Base-by-base conservation (phyloP, 1,140 invertebrate genomes). In the Onthophagus taurus region DNA sequence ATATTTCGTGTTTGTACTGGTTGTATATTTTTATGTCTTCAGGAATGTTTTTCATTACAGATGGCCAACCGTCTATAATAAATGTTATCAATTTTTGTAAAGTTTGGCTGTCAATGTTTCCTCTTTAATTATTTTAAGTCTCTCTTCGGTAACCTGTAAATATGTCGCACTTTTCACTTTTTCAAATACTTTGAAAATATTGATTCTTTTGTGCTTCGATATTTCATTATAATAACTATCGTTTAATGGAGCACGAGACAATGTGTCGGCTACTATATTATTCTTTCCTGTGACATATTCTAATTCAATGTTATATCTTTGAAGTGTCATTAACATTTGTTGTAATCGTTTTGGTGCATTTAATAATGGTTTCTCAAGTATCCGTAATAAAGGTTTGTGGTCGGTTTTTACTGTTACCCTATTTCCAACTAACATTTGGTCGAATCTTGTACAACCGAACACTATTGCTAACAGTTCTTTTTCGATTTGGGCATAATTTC, bases 51-150 rank as follows among this genome's bases (percentile, higher is more conserved):
- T 23, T 47, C 2, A 38, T 46, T 18, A 16, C 30, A 1, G 54
- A 42, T 44, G 57, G 60, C 54, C 56, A 62, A 23, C 55, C 52
- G n/a, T n/a, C n/a, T n/a, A n/a, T n/a, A n/a, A n/a, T n/a, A n/a
- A n/a, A n/a, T n/a, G n/a, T n/a, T n/a, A n/a, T n/a, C n/a, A n/a
- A n/a, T n/a, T n/a, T n/a, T n/a, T n/a, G n/a, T n/a, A n/a, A n/a
- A n/a, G n/a, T n/a, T n/a, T n/a, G n/a, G n/a, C n/a, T n/a, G n/a
- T n/a, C n/a, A n/a, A n/a, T n/a, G n/a, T n/a, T n/a, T n/a, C n/a
- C n/a, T n/a, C n/a, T n/a, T n/a, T n/a, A n/a, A n/a, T n/a, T n/a
- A n/a, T n/a, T n/a, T n/a, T n/a, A n/a, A n/a, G n/a, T n/a, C n/a
- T n/a, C n/a, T n/a, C n/a, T n/a, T n/a, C n/a, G n/a, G n/a, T n/a